Conservation (phyloP, 1,140 invertebrate genomes). For the Stratiolaelaps scimitus region DNA sequence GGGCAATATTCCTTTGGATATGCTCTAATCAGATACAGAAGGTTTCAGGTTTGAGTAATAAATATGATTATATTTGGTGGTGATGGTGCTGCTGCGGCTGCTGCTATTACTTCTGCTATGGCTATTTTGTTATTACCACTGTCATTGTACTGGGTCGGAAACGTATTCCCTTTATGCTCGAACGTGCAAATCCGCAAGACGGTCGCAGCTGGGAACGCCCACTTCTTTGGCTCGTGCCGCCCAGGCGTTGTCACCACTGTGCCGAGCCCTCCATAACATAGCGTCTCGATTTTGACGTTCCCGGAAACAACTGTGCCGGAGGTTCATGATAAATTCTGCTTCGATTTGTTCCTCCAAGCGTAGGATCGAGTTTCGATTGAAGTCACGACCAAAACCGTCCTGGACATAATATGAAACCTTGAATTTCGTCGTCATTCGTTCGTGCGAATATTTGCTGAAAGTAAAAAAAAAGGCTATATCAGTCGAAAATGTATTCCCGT, state of each 20-base stretch:
- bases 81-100: too few relatives aligned
- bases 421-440: background rate
- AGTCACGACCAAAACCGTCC: slow-evolving; percentile 16
- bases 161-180: background rate
- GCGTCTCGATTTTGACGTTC: slow-evolving; percentile 25
- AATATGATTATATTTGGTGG: too few relatives aligned
- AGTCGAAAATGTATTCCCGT: background rate
- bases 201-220: slow-evolving; percentile 20
- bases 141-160: too few relatives aligned
- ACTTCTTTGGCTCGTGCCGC: background rate
- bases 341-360: slow-evolving; percentile 18
- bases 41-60: too few relatives aligned
- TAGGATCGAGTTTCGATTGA: background rate
- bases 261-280: slow-evolving; percentile 15
- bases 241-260: background rate
- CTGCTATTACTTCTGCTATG: too few relatives aligned
- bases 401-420: slow-evolving; percentile 9
- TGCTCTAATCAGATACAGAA: too few relatives aligned
- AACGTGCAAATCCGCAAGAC: slow-evolving; percentile 4
- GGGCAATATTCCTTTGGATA: too few relatives aligned
- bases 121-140: too few relatives aligned
- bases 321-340: slow-evolving; percentile 5
- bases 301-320: slow-evolving; percentile 14
- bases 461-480: background rate
- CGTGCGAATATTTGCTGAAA: slow-evolving; percentile 13